Base-by-base conservation (phyloP, 2,797 vertebrate genomes). In the Danio tinwini region DNA sequence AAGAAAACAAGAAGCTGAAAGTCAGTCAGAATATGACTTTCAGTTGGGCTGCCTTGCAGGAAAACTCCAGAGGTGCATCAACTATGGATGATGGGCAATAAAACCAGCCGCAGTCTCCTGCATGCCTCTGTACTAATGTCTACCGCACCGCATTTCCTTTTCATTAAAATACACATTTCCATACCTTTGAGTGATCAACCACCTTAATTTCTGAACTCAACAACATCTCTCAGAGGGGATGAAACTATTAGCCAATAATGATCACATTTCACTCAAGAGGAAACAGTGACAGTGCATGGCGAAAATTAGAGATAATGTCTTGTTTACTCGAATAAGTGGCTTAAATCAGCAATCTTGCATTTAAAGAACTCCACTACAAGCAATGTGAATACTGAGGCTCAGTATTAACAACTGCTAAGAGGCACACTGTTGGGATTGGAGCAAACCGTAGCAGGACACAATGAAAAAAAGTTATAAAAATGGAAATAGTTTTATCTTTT, bases 121-220 rank as follows among this genome's bases (percentile, higher is more conserved):
- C n/a, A 49, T 21, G 64, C 29, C n/a, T 59, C 37, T 56, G 1
- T 39, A 47, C 42, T 69, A 47, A 78, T 78, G 12, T 52, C 44
- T 78, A 49, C 67, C 52, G 65, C 50, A 19, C 64, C 19, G 47
- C 55, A 62, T 78, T 78, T 52, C 17, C n/a, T 62, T 78, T 70
- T 52, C 37, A 62, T 62, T 59, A 59, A 39, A 9, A 7, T 5
- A 50, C 21, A 61, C 6, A 62, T 19, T 74, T 74, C 4, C 16
- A 19, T 40, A 17, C 19, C 17, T 45, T 44, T 17, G 12, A 72
- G 52, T 72, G 52, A 72, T 72, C 69, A 12, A 4, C 40, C 56
- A 73, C 7, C 40, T 45, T 62, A 8, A 61, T 69, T 59, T 69
- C 19, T n/a, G 6, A 49, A 19, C 52, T 47, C 4, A 19, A 42